Evolutionary conservation across 2,888 invertebrate species (phyloP).

Genomic region (Microplitis manilae): DNA sequence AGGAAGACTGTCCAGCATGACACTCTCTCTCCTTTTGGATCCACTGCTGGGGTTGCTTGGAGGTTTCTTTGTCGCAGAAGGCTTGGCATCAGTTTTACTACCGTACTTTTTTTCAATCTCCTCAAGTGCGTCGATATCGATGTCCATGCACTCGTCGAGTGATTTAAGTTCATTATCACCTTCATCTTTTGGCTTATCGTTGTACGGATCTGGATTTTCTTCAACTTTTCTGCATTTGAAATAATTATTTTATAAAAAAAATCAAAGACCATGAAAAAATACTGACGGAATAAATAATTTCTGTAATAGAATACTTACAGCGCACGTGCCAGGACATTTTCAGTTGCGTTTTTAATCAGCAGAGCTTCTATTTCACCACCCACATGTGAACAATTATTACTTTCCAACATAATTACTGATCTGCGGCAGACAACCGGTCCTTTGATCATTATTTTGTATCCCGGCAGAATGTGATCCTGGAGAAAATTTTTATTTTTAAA

Average conservation of each 20-base stretch:
- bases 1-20: not conserved
- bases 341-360: constrained; percentile 74
- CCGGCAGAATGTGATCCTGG: constrained; percentile 72
- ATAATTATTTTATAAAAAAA: not conserved
- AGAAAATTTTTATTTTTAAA: not conserved
- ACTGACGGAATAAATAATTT: not conserved
- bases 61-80: not conserved
- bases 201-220: constrained; percentile 72
- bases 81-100: not conserved
- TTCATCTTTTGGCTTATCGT: constrained; percentile 54
- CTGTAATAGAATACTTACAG: constrained; percentile 66
- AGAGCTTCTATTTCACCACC: constrained; percentile 84
- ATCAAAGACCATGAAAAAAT: not conserved
- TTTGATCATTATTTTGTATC: constrained; percentile 78
- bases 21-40: not conserved
- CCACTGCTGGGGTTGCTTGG: not conserved
- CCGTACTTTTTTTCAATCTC: constrained; percentile 46
- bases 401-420: constrained; percentile 80
- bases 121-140: constrained; percentile 56
- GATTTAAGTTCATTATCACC: constrained; percentile 39
- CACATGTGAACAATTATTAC: constrained; percentile 75
- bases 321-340: constrained; percentile 76
- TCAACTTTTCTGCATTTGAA: constrained; percentile 68
- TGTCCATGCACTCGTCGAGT: constrained; percentile 60
- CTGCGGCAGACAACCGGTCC: constrained; percentile 82